Conservation (phyloP, 2,113 vertebrate species). For the Nicator chloris region DNA sequence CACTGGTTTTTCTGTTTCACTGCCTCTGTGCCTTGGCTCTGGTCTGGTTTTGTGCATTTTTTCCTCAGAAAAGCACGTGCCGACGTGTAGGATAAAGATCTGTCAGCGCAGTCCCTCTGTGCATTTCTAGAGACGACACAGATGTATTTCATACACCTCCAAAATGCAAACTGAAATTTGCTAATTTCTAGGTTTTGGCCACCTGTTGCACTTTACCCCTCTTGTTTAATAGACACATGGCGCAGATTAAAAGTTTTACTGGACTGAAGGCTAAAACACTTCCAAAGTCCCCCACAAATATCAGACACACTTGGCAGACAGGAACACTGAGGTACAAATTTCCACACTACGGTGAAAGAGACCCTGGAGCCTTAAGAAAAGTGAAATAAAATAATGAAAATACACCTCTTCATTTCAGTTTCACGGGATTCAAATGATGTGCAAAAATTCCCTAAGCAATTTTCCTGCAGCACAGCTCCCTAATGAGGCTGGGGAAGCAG, state of each 20-base stretch:
- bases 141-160: not conserved
- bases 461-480: slow-evolving; percentile 41
- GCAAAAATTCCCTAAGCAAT: slow-evolving; percentile 47
- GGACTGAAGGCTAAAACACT: not conserved
- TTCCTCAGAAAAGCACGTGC: not conserved
- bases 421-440: not conserved
- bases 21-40: not conserved
- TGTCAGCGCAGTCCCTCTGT: not conserved
- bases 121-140: not conserved
- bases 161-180: not conserved
- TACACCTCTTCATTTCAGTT: not conserved
- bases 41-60: not conserved
- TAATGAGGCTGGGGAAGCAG: slow-evolving; percentile 47
- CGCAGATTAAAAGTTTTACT: not conserved
- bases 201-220: not conserved
- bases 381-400: slow-evolving; percentile 17
- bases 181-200: not conserved
- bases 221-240: not conserved
- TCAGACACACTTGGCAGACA: not conserved
- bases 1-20: not conserved
- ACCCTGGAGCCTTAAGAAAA: not conserved
- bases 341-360: not conserved
- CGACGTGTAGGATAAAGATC: not conserved
- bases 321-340: not conserved
- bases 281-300: not conserved